Percentiles rank a stretch among this genome's conserved stretches.
These are phyloP conservation scores for Notocelia uddmanniana DNA, from an alignment of 2,888 invertebrate genomes.

Conservation along the genomic window DNA sequence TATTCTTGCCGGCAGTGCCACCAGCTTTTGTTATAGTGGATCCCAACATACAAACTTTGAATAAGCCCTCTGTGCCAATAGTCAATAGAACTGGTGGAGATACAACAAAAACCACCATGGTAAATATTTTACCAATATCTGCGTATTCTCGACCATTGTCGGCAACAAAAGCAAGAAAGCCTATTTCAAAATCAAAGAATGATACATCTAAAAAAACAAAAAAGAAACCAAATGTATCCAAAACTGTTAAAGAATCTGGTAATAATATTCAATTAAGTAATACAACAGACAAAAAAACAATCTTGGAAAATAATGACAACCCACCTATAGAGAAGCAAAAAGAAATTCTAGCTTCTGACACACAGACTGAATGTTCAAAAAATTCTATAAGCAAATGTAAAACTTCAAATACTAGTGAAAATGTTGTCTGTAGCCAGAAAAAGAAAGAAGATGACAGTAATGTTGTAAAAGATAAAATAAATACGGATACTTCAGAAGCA, in stretches of 20 bases:
- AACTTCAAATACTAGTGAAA: constrained; percentile 26
- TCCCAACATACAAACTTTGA: constrained; percentile 69
- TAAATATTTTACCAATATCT: constrained; percentile 80
- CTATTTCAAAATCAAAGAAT: constrained; percentile 61
- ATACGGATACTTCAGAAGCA: constrained; percentile 29
- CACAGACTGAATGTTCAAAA: constrained; percentile 2
- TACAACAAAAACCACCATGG: constrained; percentile 81
- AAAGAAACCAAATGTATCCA: constrained; percentile 56
- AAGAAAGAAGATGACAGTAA: constrained; percentile 27
- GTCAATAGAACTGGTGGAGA: constrained; percentile 72
- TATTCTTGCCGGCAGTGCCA: constrained; percentile 72
- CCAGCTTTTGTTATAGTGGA: constrained; percentile 78
- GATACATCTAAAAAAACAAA: constrained; percentile 55
- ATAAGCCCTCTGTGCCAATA: constrained; percentile 67
- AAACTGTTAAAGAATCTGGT: constrained; percentile 50
- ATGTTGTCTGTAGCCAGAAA: constrained; percentile 13
- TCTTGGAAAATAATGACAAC: constrained; percentile 40
- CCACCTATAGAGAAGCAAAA: constrained; percentile 45
- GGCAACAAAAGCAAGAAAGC: constrained; percentile 70
- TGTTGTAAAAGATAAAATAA: constrained; percentile 40
- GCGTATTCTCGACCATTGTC: constrained; percentile 80
- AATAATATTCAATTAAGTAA: constrained; percentile 13
- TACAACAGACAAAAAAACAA: not conserved
- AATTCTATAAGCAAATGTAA: not conserved
- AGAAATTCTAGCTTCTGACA: constrained; percentile 29